Conservation (phyloP, 2,888 invertebrate species). For the Polydrusus pterygomalis region DNA sequence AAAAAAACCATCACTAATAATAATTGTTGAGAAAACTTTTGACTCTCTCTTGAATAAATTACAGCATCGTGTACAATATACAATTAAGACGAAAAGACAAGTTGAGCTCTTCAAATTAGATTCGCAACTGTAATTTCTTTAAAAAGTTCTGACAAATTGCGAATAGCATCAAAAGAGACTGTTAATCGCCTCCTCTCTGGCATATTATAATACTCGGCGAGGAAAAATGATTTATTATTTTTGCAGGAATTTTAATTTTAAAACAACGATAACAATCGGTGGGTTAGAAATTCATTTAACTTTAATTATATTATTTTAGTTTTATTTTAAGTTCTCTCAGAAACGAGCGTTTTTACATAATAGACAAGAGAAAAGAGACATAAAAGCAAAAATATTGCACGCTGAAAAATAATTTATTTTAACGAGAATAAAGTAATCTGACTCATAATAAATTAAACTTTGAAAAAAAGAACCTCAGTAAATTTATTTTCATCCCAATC, state of each 20-base stretch:
- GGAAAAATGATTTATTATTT: conserved; percentile 44
- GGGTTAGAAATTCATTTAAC: conserved; percentile 16
- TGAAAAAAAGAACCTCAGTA: too few relatives aligned
- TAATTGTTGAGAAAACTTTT: not conserved
- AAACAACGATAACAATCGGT: conserved; percentile 15
- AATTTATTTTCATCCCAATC: too few relatives aligned
- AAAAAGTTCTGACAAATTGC: conserved; percentile 43
- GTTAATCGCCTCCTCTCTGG: conserved; percentile 37
- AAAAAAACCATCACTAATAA: not conserved
- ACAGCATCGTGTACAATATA: conserved; percentile 22
- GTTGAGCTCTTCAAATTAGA: conserved; percentile 41
- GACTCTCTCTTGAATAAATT: conserved; percentile 7
- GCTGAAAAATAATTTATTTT: conserved; percentile 32
- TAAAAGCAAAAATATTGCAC: conserved; percentile 54
- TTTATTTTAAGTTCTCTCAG: conserved; percentile 5
- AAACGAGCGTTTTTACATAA: conserved; percentile 45
- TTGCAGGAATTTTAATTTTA: conserved; percentile 32
- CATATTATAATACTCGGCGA: conserved; percentile 24
- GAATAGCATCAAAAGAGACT: conserved; percentile 31
- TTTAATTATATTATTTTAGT: conserved; percentile 26
- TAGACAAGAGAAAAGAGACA: conserved; percentile 58
- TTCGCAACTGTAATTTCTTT: conserved; percentile 26
- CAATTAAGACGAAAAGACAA: conserved; percentile 32
- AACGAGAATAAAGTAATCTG: too few relatives aligned
- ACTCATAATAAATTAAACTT: too few relatives aligned